Base-by-base conservation (phyloP, 1,140 invertebrate species). In the Calliopsis andreniformis region DNA sequence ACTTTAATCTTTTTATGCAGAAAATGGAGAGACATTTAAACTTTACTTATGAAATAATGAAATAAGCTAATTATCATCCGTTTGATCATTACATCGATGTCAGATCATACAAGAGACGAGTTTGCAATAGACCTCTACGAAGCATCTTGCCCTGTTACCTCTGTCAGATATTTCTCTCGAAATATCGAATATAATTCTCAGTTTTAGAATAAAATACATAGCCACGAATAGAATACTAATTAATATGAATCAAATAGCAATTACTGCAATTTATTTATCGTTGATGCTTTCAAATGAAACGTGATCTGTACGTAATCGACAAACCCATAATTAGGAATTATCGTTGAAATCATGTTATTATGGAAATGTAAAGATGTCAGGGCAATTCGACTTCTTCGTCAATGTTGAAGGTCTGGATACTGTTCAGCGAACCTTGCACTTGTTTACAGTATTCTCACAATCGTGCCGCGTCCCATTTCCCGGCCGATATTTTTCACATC, bases 101-200 rank as follows among this genome's bases (percentile, higher is more conserved):
- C 45, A 66, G 63, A 45, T 66, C 63, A 45, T 66, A 66, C 63
- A 66, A 43, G 63, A 66, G 63, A 0, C 63, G 63, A 66, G 45
- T 45, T 66, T 45, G 30, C n/a, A n/a, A n/a, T n/a, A n/a, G 45
- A 49, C 28, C 45, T 35, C 45, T 10, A 18, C 8, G 12, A 35
- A 28, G 56, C 56, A 18, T 51, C 63, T 63, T 35, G 45, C 20
- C 25, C 30, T 51, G 23, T 30, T 51, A 66, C 63, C 61, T 30
- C 42, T 12, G 30, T 10, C 30, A 18, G 18, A 6, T 18, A 6
- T n/a, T 51, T 66, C 30, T 16, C 18, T 28, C 16, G 4, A 28
- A 45, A n/a, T 45, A 62, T 45, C 23, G 16, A 56, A 23, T 10
- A 30, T 18, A 45, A 45, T 45, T 45, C 16, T 3, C 7, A 8